Percentiles rank a stretch among this genome's conserved stretches.
Conservation (phyloP, 2,888 invertebrate genomes). For the Pammene fasciana region DNA sequence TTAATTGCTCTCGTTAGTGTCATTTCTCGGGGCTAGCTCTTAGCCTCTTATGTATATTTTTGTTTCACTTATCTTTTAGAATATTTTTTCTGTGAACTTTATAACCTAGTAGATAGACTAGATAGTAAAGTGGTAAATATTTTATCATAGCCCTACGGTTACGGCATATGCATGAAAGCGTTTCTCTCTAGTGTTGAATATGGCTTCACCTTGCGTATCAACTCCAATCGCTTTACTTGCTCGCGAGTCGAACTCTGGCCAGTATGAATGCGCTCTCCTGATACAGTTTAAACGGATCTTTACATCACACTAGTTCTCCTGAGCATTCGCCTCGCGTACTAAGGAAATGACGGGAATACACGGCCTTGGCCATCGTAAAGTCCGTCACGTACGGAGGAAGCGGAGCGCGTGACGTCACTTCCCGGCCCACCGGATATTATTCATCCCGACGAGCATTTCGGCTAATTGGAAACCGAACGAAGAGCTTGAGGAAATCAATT, state of each 20-base stretch:
- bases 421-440: conserved; percentile 76
- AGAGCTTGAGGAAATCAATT: conserved; percentile 32
- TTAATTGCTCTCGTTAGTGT: no score
- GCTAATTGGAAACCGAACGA: conserved; percentile 64
- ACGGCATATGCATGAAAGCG: background rate
- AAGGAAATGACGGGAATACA: conserved; percentile 8
- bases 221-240: background rate
- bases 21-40: no score
- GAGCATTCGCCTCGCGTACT: conserved; percentile 5
- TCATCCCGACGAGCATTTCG: conserved; percentile 66
- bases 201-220: background rate
- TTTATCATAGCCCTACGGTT: background rate
- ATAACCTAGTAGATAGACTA: no score
- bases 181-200: background rate
- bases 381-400: conserved; percentile 63
- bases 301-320: background rate
- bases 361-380: conserved; percentile 29
- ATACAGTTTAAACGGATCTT: background rate
- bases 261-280: background rate
- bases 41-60: no score
- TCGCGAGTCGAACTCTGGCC: background rate
- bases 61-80: no score
- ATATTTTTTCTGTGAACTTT: no score
- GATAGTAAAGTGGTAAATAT: no score
- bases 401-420: conserved; percentile 72